phyloP scores from a whole-genome alignment of 1,140 invertebrate species.

The Brachionus angularis region DNA sequence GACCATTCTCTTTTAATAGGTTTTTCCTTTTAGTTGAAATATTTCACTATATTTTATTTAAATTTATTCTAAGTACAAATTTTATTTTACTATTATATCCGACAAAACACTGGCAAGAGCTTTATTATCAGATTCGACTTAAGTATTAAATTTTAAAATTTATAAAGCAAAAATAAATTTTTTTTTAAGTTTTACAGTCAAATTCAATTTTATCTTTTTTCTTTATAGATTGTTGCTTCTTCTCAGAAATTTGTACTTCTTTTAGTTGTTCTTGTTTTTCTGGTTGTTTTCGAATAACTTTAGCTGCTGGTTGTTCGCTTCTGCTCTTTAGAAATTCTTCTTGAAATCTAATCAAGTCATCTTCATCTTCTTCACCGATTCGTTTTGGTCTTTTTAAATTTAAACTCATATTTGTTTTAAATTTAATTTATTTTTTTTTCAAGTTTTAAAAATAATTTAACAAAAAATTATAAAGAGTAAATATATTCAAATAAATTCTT shows the following conservation, averaged over 20 bases:
- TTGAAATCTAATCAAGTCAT: slow-evolving; percentile 56
- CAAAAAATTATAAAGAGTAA: no score
- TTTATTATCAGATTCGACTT: slow-evolving; percentile 46
- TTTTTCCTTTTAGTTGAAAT: neutral
- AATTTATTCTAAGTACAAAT: neutral
- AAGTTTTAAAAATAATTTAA: no score
- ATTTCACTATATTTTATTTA: neutral
- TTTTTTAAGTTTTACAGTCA: slow-evolving; percentile 14
- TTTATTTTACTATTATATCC: slow-evolving; percentile 22
- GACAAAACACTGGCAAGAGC: neutral
- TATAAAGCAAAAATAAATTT: slow-evolving; percentile 47
- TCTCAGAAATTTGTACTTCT: neutral
- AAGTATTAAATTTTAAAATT: slow-evolving; percentile 45
- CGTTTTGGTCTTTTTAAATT: slow-evolving; percentile 37
- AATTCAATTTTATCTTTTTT: slow-evolving; percentile 45
- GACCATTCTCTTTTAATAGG: slow-evolving; percentile 4
- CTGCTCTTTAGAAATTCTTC: slow-evolving; percentile 50
- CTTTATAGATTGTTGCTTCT: slow-evolving; percentile 46
- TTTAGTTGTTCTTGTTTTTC: neutral
- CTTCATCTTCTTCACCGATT: slow-evolving; percentile 50
- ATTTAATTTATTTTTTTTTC: no score
- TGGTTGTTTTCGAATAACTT: slow-evolving; percentile 45
- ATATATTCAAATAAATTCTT: no score
- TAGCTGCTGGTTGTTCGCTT: slow-evolving; percentile 46
- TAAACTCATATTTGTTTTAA: neutral